Base-by-base conservation (phyloP, 2,113 vertebrate species). In the Rhabdornis inornatus region DNA sequence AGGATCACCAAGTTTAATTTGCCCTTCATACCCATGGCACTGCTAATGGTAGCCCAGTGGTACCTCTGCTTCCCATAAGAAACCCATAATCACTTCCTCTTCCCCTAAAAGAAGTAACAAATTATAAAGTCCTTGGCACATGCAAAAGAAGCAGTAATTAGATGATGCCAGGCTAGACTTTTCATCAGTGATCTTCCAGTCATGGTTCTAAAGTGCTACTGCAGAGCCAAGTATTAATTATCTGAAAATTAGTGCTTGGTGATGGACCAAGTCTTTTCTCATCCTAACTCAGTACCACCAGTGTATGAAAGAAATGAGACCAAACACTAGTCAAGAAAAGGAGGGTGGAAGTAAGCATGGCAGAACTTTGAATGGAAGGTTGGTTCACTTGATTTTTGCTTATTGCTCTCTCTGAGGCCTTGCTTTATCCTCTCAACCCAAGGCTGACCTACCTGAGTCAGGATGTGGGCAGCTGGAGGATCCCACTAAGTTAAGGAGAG, bases 161-260 rank as follows among this genome's bases (percentile, higher is more conserved):
- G 79, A 87, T 52, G 68, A 92, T 89, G 75, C 94, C 97, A 96
- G 95, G 85, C 80, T 97, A 92, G 97, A 97, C 85, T 91, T 97
- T 93, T 84, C 31, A 45, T 97, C 97, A 95, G 92, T 94, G 95
- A 95, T 94, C 94, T 96, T 94, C 22, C 95, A 98, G 97, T 96
- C 97, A 97, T 89, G 90, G 91, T 95, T 97, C 92, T 94, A 94
- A 97, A 97, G 90, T 87, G 70, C 85, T 90, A 75, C 68, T 71
- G 44, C 22, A 30, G n/a, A 94, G 97, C 97, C 98, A 98, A 97
- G 89, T 95, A 97, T 95, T 97, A 97, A 98, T 98, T 97, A 97
- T 84, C 96, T 96, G 90, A 97, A 97, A 97, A 97, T 97, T 95
- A 97, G 94, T 72, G 75, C 78, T 97, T 97, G 97, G 95, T 96